A percentile compares a stretch with the other conserved stretches of the same genome.
phyloP scores from a whole-genome alignment of 2,797 vertebrate genomes.

The Xyrichtys novacula region DNA sequence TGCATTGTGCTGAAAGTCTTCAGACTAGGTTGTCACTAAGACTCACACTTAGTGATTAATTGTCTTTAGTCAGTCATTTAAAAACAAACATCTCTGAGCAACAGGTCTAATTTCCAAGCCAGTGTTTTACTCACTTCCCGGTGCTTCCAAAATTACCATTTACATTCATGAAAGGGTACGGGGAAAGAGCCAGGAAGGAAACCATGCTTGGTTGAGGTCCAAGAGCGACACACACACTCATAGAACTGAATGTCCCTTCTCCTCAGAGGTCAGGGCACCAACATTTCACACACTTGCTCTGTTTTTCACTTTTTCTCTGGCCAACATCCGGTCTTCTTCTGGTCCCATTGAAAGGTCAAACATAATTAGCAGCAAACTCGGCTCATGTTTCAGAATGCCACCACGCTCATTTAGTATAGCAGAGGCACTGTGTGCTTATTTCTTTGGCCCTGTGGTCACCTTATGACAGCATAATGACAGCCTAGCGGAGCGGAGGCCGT shows the following conservation, averaged over 20 bases:
- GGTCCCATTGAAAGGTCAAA: conserved; percentile 58
- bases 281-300: conserved; percentile 53
- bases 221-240: conserved; percentile 53
- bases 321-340: conserved; percentile 59
- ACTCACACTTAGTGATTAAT: neutral
- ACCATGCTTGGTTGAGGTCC: conserved; percentile 56
- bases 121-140: conserved; percentile 29
- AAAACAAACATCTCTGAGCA: neutral
- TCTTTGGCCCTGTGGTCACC: conserved; percentile 44
- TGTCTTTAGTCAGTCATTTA: neutral
- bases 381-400: conserved; percentile 64
- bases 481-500: conserved; percentile 34
- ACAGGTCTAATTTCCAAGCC: neutral
- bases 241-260: conserved; percentile 75
- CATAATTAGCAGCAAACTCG: conserved; percentile 61
- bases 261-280: conserved; percentile 61
- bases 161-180: conserved; percentile 39
- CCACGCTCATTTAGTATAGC: conserved; percentile 27
- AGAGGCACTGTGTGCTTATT: conserved; percentile 43
- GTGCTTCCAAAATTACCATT: conserved; percentile 21
- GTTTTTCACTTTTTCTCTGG: conserved; percentile 42
- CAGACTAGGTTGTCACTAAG: conserved; percentile 2
- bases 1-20: conserved; percentile 10
- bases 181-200: conserved; percentile 73
- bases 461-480: conserved; percentile 64